phyloP scores from a whole-genome alignment of 2,113 vertebrate genomes.

The Ammospiza caudacuta region DNA sequence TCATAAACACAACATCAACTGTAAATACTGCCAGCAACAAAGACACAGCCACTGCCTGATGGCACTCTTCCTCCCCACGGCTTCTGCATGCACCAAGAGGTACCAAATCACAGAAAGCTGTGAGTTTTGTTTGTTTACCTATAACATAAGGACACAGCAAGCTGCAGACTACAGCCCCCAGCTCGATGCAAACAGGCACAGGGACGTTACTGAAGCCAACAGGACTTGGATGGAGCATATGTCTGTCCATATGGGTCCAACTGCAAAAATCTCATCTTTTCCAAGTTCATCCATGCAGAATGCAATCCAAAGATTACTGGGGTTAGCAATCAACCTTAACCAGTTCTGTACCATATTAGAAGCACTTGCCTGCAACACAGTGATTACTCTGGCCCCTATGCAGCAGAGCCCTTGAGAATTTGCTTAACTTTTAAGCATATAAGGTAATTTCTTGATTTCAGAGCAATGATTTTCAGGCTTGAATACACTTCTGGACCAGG shows the following conservation, averaged over 20 bases:
- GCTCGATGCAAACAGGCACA: not conserved
- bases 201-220: not conserved
- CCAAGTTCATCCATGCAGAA: constrained; percentile 2
- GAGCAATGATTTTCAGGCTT: not conserved
- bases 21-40: not conserved
- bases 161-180: not conserved
- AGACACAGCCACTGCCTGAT: not conserved
- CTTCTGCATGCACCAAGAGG: not conserved
- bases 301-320: not conserved
- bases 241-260: constrained; percentile 32
- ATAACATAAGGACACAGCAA: not conserved
- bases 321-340: not conserved
- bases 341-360: not conserved
- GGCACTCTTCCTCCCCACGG: not conserved
- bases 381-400: not conserved
- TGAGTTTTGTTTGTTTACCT: not conserved
- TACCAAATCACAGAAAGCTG: not conserved
- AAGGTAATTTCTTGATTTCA: not conserved
- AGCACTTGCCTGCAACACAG: not conserved
- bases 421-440: not conserved
- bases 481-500: not conserved
- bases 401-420: not conserved
- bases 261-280: constrained; percentile 1
- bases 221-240: constrained; percentile 22
- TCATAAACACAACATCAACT: not conserved